phyloP scores from a whole-genome alignment of 2,888 invertebrate genomes.

The Plutella xylostella region DNA sequence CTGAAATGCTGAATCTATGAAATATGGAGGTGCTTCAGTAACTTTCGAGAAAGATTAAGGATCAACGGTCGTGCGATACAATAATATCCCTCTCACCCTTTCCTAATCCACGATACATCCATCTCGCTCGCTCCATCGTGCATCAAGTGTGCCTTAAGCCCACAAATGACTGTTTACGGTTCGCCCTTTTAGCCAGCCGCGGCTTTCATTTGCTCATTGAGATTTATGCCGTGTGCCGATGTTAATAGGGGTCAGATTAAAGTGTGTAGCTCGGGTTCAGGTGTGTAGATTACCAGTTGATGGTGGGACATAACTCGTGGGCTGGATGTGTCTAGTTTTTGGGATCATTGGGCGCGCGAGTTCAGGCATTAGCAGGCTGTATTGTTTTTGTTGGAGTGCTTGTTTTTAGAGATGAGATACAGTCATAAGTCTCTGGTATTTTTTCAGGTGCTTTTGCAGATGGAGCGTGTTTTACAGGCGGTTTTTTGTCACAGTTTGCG shows the following conservation, averaged over 20 bases:
- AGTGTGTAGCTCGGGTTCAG: constrained; percentile 32
- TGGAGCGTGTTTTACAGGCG: too few species aligned
- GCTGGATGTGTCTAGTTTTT: constrained; percentile 28
- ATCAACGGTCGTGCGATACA: too few species aligned
- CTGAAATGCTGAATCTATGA: too few species aligned
- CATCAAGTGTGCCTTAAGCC: constrained; percentile 53
- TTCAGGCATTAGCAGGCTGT: too few species aligned
- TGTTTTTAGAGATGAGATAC: too few species aligned
- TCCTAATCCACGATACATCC: constrained; percentile 34
- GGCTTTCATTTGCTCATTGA: background rate
- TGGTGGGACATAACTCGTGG: constrained; percentile 25
- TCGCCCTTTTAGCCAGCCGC: constrained; percentile 46
- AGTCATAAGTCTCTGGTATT: too few species aligned
- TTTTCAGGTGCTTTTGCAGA: too few species aligned
- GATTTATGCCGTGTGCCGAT: background rate
- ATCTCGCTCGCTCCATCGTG: constrained; percentile 46
- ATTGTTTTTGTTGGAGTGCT: background rate
- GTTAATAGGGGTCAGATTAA: constrained; percentile 1
- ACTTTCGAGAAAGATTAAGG: too few species aligned
- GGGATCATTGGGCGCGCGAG: too few species aligned
- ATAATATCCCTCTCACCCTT: constrained; percentile 31
- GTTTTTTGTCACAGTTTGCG: too few species aligned
- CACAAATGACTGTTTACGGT: constrained; percentile 63
- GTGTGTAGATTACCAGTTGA: constrained; percentile 43
- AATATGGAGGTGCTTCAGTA: too few species aligned